phyloP scores from a whole-genome alignment of 2,888 invertebrate genomes.

The Gandaritis pyraliata region DNA sequence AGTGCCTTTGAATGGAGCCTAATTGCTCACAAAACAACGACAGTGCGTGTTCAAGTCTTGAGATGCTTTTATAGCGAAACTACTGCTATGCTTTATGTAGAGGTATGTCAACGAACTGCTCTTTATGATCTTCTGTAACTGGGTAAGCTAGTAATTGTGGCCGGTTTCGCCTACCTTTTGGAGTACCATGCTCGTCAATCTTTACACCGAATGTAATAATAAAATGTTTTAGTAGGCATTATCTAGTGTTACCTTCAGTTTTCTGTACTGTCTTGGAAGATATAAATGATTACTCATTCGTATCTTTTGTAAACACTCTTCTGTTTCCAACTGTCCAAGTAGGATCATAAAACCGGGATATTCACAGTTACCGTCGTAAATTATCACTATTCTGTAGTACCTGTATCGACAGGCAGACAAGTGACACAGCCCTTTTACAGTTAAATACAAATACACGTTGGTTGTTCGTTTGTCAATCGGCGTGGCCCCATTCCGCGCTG shows the following conservation, averaged over 20 bases:
- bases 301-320: too few species aligned
- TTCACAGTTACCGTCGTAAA: too few species aligned
- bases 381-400: too few species aligned
- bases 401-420: slow-evolving; percentile 8
- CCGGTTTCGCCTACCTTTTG: too few species aligned
- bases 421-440: slow-evolving; percentile 25
- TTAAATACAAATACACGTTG: slow-evolving; percentile 25
- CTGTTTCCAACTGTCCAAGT: too few species aligned
- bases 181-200: background rate
- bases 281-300: too few species aligned
- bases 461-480: slow-evolving; percentile 51
- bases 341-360: too few species aligned
- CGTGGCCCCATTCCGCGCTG: slow-evolving; percentile 45
- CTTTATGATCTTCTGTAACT: slow-evolving; percentile 22
- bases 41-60: slow-evolving; percentile 19
- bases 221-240: too few species aligned
- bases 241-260: too few species aligned
- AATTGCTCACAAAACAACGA: slow-evolving; percentile 28
- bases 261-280: too few species aligned
- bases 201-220: too few species aligned
- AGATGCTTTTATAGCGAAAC: slow-evolving; percentile 31
- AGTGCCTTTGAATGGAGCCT: slow-evolving; percentile 24
- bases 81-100: slow-evolving; percentile 41
- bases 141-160: background rate
- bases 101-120: slow-evolving; percentile 45